Base-by-base conservation (phyloP, 1,140 invertebrate species). In the Ridgeia piscesae region DNA sequence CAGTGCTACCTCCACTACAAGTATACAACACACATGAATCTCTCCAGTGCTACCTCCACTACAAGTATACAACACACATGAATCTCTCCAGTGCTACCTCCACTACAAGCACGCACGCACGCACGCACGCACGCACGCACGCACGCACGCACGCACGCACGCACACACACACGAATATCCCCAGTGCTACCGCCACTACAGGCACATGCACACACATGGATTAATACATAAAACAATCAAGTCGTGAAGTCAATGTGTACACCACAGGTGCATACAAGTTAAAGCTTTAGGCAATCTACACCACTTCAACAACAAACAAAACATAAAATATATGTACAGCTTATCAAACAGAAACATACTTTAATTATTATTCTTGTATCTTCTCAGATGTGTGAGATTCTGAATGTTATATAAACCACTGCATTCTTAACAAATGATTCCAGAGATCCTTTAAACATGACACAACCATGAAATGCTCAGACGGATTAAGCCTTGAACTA, bases 91-190 rank as follows among this genome's bases (percentile, higher is more conserved):
- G n/a, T n/a, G n/a, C n/a, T n/a, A n/a, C n/a, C n/a, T n/a, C n/a
- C n/a, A n/a, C n/a, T n/a, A n/a, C n/a, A n/a, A n/a, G n/a, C n/a
- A n/a, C n/a, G n/a, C n/a, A n/a, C n/a, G n/a, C n/a, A n/a, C n/a
- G n/a, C n/a, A n/a, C n/a, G n/a, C n/a, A n/a, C n/a, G n/a, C n/a
- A n/a, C n/a, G n/a, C n/a, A n/a, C n/a, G n/a, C n/a, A n/a, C n/a
- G n/a, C n/a, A n/a, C n/a, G n/a, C n/a, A n/a, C n/a, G n/a, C n/a
- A n/a, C n/a, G n/a, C n/a, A n/a, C n/a, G n/a, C n/a, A n/a, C n/a
- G n/a, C n/a, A n/a, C n/a, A n/a, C 97, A 97, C 35, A 97, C 98
- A 93, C 95, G 96, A 92, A 98, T 97, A 95, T 97, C 97, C 92
- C 98, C 97, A 94, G 97, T 97, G 48, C 98, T 98, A 93, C 97